Evolutionary conservation across 2,113 vertebrate genomes (phyloP).

Genomic region (Paraplagusia blochii): DNA sequence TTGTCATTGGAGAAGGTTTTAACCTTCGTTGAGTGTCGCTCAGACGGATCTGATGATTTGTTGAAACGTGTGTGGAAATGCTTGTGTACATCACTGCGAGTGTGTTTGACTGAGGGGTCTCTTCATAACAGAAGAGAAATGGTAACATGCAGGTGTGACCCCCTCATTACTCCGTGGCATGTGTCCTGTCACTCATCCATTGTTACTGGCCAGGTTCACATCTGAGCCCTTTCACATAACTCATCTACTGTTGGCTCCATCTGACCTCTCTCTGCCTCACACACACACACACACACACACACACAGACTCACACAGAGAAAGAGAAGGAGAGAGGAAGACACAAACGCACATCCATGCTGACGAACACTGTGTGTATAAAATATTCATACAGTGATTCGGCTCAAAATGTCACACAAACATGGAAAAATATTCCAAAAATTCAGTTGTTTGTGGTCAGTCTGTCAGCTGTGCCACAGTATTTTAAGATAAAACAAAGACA

Average conservation of each 20-base stretch:
- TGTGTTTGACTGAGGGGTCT: constrained; percentile 7
- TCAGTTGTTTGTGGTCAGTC: background rate
- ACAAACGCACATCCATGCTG: constrained; percentile 30
- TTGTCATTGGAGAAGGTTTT: constrained; percentile 37
- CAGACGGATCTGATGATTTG: constrained; percentile 4
- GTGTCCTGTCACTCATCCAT: constrained; percentile 69
- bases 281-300: background rate
- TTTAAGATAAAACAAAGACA: background rate
- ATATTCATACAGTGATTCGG: constrained; percentile 60
- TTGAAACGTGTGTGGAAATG: constrained; percentile 5
- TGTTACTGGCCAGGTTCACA: constrained; percentile 57
- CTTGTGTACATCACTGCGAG: constrained; percentile 7
- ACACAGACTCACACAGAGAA: constrained; percentile 6
- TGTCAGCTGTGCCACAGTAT: constrained; percentile 11
- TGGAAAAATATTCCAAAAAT: constrained; percentile 48
- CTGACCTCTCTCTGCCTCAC: constrained; percentile 49
- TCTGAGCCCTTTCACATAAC: constrained; percentile 71
- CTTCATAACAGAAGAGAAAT: constrained; percentile 31
- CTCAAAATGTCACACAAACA: constrained; percentile 50
- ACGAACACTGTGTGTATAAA: constrained; percentile 41
- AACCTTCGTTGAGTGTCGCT: constrained; percentile 37
- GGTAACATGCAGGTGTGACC: constrained; percentile 60
- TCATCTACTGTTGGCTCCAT: constrained; percentile 68
- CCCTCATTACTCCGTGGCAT: constrained; percentile 68
- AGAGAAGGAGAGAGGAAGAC: constrained; percentile 6